Evolutionary conservation across 2,888 invertebrate genomes (phyloP), one percentile per base, ranked within the genome.

Genomic region (Margaritifera margaritifera): DNA sequence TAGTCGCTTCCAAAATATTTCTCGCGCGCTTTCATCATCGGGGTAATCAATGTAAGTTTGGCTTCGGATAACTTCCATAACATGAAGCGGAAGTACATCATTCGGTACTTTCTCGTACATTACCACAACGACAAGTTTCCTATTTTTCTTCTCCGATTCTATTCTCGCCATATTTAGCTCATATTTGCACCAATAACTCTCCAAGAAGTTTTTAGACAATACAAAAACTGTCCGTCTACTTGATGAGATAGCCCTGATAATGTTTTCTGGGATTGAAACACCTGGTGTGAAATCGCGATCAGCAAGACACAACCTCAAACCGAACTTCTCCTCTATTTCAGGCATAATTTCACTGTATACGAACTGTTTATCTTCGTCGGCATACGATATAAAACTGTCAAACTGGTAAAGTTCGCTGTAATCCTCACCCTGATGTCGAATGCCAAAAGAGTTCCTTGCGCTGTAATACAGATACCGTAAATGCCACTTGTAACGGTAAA

Each of bases 161-260:
- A 76, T 67, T 19, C 68, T 64, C 1, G 74, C 76, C 73, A 76
- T 74, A 27, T 76, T 69, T 66, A 77, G 64, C 62, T 77, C 77
- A 52, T 68, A 77, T n/a, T 66, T 55, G 42, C 77, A 77, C 77
- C 77, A 77, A 24, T 70, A 60, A 54, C 74, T 74, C 5, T 54
- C 54, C 20, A 74, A 50, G 64, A 74, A 77, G 31, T 50, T 57
- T 5, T 58, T 53, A 11, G 74, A 69, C 56, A 77, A 52, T 4
- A 74, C 20, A 25, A 74, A 62, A 31, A 77, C 19, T 15, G 74
- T 72, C 56, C 67, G 72, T 6, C 64, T 52, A n/a, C 69, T 69
- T 24, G 64, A 66, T 50, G 68, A 64, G 6, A 77, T 69, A 2
- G 74, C 77, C 50, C 68, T 51, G 27, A 70, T 56, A 25, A 77